Conservation (phyloP, 2,113 vertebrate species). For the Campylomormyrus numenius region DNA sequence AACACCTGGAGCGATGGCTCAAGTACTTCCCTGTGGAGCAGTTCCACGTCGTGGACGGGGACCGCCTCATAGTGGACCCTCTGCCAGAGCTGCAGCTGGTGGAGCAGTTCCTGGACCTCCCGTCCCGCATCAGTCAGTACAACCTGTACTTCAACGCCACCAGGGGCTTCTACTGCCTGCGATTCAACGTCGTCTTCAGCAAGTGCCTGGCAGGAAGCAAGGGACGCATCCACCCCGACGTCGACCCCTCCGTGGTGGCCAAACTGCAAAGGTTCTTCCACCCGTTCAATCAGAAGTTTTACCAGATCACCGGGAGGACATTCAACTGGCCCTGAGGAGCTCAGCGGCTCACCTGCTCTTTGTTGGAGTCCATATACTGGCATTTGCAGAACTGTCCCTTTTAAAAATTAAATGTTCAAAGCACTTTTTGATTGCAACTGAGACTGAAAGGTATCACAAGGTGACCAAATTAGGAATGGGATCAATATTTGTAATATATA, state of each 20-base stretch:
- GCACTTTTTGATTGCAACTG: conserved; percentile 51
- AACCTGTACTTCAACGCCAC: conserved; percentile 96
- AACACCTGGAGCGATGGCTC: conserved; percentile 91
- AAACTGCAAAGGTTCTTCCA: conserved; percentile 93
- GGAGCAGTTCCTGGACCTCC: conserved; percentile 87
- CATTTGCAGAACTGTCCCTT: conserved; percentile 19
- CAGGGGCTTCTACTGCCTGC: conserved; percentile 92
- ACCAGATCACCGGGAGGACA: conserved; percentile 90
- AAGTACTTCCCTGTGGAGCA: conserved; percentile 91
- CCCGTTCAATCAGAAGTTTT: conserved; percentile 96
- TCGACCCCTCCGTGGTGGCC: conserved; percentile 78
- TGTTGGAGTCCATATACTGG: conserved; percentile 16
- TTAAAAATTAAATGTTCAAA: conserved; percentile 22
- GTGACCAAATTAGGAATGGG: conserved; percentile 76
- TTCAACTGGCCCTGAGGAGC: conserved; percentile 82
- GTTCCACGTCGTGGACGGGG: conserved; percentile 89
- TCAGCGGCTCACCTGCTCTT: neutral
- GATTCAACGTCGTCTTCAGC: conserved; percentile 89
- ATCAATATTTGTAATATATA: conserved; percentile 47
- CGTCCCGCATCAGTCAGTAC: conserved; percentile 84
- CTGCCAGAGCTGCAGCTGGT: conserved; percentile 87
- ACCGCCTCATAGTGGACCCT: conserved; percentile 86
- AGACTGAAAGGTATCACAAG: conserved; percentile 46
- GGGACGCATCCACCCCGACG: conserved; percentile 87
- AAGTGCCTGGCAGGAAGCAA: conserved; percentile 99